These are phyloP conservation scores for Megatriorchis doriae DNA, from an alignment of 2,113 vertebrate genomes.

Conservation along the genomic window DNA sequence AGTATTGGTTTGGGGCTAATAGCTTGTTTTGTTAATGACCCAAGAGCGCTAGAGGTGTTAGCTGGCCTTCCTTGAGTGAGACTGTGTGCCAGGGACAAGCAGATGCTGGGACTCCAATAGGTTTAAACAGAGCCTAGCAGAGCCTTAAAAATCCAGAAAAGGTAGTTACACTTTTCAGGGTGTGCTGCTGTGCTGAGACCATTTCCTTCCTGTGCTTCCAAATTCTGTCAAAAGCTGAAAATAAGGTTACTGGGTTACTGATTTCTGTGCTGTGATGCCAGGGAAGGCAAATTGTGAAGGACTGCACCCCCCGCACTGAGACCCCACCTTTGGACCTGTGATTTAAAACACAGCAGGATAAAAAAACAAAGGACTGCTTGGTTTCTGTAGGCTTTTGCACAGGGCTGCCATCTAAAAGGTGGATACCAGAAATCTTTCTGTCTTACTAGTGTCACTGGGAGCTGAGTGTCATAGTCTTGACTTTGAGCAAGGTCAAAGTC, in stretches of 20 bases:
- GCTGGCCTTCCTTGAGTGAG: neutral
- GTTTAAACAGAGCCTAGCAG: neutral
- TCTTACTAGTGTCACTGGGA: neutral
- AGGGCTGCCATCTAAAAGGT: neutral
- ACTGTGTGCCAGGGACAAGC: neutral
- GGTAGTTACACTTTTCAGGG: rapidly evolving
- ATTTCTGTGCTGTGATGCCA: neutral
- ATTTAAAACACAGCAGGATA: neutral
- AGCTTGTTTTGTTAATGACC: neutral
- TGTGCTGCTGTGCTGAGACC: neutral
- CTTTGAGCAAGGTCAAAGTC: neutral
- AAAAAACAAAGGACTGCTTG: neutral
- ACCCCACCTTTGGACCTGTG: neutral
- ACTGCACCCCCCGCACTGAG: rapidly evolving
- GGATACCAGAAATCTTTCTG: neutral
- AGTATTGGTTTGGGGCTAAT: neutral
- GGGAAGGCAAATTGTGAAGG: neutral
- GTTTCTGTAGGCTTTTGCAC: neutral
- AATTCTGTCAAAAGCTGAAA: neutral
- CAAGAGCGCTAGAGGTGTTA: neutral
- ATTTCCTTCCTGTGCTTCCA: neutral
- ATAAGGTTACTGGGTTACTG: neutral
- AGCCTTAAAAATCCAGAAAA: neutral
- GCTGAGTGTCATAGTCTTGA: neutral
- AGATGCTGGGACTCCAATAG: neutral